Base-by-base conservation (phyloP, 1,140 invertebrate species). In the Tetragnatha versicolor region DNA sequence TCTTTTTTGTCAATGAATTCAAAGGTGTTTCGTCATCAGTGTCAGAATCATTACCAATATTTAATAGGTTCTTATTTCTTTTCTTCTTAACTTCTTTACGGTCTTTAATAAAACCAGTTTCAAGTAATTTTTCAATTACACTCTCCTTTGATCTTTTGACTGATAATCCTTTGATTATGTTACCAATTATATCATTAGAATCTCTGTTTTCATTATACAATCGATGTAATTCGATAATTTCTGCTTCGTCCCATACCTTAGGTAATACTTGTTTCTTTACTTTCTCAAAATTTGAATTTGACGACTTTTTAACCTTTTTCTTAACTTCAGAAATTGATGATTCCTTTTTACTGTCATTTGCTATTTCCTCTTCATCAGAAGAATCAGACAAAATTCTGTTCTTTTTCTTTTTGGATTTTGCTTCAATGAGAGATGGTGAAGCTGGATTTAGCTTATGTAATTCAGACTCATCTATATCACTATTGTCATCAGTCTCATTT, bases 51-150 rank as follows among this genome's bases (percentile, higher is more conserved):
- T 10, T 14, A 3, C 3, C 42, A 45, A 20, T 51, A 20, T 51
- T 51, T 5, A 14, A 14, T n/a, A 14, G n/a, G n/a, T 22, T 51
- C 25, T 51, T 51, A 51, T 1, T 51, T 51, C 37, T 45, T 81
- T 84, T 85, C 79, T 85, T 86, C 39, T 83, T 81, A 51, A 86
- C 42, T 63, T 86, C 82, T 37, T 82, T 83, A 12, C 81, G 60
- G 73, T 87, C 85, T 14, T 82, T 70, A 3, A 86, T 82, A 5
- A 86, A 63, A 2, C 84, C 84, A 10, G 86, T 76, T 53, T 81
- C 81, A 9, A 86, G 68, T 3, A 87, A 49, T 70, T 87, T 87
- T 53, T 85, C 83, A 4, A 83, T 83, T 7, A 87, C 82, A 33
- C 81, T 82, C 22, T 66, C 35, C 73, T 84, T 85, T 22, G 84